Conservation (phyloP, 2,888 invertebrate species). For the Philereme transversata region DNA sequence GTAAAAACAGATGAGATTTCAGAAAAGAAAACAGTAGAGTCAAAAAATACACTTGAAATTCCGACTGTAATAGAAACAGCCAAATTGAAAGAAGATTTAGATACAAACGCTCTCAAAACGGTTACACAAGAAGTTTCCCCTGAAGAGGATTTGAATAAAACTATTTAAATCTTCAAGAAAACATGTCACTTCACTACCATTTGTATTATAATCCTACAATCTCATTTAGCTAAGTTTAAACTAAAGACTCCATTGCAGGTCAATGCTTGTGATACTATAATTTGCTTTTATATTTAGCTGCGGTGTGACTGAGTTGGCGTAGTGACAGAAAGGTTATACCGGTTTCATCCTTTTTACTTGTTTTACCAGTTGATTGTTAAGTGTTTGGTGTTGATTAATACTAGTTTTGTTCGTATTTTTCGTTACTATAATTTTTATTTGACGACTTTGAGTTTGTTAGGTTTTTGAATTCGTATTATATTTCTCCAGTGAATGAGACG, state of each 20-base stretch:
- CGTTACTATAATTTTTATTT: constrained; percentile 2
- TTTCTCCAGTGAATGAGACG: constrained; percentile 6
- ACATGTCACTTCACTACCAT: constrained; percentile 31
- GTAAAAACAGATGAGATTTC: not conserved
- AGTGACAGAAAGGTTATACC: constrained; percentile 2
- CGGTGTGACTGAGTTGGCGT: not conserved
- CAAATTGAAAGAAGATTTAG: constrained; percentile 22
- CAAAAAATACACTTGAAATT: constrained; percentile 9
- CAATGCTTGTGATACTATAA: constrained; percentile 38
- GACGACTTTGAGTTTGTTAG: constrained; percentile 1
- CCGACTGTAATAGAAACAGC: constrained; percentile 14
- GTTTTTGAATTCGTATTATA: not conserved
- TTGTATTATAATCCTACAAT: constrained; percentile 37
- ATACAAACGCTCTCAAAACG: constrained; percentile 1
- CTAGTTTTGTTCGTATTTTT: constrained; percentile 14
- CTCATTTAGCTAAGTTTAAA: constrained; percentile 37
- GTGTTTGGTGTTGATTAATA: constrained; percentile 9
- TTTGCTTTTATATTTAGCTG: constrained; percentile 20
- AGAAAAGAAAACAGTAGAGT: constrained; percentile 3
- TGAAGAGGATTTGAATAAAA: constrained; percentile 24
- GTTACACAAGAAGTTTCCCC: not conserved
- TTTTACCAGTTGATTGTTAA: constrained; percentile 22
- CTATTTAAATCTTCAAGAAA: constrained; percentile 17
- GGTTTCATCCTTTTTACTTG: not conserved
- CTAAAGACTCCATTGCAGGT: constrained; percentile 34